Base-by-base conservation (phyloP, 2,888 invertebrate genomes). In the Drymonia ruficornis region DNA sequence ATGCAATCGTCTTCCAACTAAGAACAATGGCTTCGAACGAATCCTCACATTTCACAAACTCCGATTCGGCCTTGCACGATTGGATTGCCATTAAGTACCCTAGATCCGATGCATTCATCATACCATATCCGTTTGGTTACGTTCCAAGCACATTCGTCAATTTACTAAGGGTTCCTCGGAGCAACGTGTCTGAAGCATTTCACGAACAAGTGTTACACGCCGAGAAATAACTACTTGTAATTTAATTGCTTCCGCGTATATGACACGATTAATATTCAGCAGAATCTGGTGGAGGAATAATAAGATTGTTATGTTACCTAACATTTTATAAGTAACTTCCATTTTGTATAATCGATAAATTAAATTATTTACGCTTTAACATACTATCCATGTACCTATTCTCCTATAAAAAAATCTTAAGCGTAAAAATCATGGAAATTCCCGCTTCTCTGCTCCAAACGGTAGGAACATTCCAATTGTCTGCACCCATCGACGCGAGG, bases 141-240 rank as follows among this genome's bases (percentile, higher is more conserved):
- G 70, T 78, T 80, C 75, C 77, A 78, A 81, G 70, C 59, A 61
- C 76, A 79, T 81, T 76, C 76, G 70, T 80, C 76, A 78, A 81
- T 81, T 80, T 77, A 74, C 71, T 59, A 50, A 57, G 67, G 67
- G 55, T 64, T 67, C 61, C 49, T 46, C 52, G 23, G 11, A 50
- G 40, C 60, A 52, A 60, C 49, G 53, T 59, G 62, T 63, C 64
- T 61, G 29, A 62, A 62, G 63, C 62, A 67, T 66, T 70, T 64
- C 47, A 61, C 34, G 56, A 63, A 61, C 66, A 68, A 69, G 63
- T 69, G 63, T 63, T 67, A 64, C 62, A 64, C 53, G 67, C 61
- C 62, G 61, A 45, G 62, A 59, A 63, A 63, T 44, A 6, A 9
- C 31, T 65, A 64, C 64, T 66, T 63, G 63, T 67, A 63, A 77